phyloP scores from a whole-genome alignment of 2,113 vertebrate species.

The Takifugu flavidus region DNA sequence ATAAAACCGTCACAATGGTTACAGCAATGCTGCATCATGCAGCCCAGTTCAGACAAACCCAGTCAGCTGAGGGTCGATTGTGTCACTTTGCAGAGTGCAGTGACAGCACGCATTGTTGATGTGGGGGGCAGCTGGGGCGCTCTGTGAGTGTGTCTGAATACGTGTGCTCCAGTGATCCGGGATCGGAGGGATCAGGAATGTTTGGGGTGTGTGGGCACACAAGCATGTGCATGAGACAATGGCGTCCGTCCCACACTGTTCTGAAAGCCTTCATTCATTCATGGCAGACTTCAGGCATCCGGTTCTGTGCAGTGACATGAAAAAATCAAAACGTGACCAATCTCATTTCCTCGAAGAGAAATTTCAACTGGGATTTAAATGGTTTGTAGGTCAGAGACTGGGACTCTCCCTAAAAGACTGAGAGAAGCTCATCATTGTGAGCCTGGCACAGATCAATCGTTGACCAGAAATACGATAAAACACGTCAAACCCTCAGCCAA shows the following conservation, averaged over 20 bases:
- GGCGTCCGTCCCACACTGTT: slow-evolving; percentile 34
- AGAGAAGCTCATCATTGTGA: too few relatives aligned
- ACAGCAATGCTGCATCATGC: slow-evolving; percentile 41
- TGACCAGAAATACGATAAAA: not conserved
- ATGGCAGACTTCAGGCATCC: slow-evolving; percentile 41
- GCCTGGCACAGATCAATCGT: not conserved
- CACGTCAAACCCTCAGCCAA: not conserved
- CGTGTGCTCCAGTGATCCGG: slow-evolving; percentile 30
- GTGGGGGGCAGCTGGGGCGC: slow-evolving; percentile 17
- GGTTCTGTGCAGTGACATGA: slow-evolving; percentile 7
- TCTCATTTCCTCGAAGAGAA: too few relatives aligned
- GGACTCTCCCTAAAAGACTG: too few relatives aligned
- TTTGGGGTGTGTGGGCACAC: slow-evolving; percentile 30
- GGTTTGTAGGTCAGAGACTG: too few relatives aligned
- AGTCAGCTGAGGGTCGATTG: slow-evolving; percentile 50
- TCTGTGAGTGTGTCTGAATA: slow-evolving; percentile 8
- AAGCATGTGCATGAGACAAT: slow-evolving; percentile 46
- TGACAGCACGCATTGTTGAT: slow-evolving; percentile 52
- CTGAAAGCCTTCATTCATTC: slow-evolving; percentile 63
- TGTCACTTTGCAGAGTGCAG: slow-evolving; percentile 57
- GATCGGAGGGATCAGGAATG: slow-evolving; percentile 43
- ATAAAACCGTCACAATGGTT: too few relatives aligned
- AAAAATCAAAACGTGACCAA: too few relatives aligned
- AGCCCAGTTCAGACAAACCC: slow-evolving; percentile 33
- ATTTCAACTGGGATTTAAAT: too few relatives aligned